phyloP scores from a whole-genome alignment of 2,797 vertebrate species.

The Mus caroli region DNA sequence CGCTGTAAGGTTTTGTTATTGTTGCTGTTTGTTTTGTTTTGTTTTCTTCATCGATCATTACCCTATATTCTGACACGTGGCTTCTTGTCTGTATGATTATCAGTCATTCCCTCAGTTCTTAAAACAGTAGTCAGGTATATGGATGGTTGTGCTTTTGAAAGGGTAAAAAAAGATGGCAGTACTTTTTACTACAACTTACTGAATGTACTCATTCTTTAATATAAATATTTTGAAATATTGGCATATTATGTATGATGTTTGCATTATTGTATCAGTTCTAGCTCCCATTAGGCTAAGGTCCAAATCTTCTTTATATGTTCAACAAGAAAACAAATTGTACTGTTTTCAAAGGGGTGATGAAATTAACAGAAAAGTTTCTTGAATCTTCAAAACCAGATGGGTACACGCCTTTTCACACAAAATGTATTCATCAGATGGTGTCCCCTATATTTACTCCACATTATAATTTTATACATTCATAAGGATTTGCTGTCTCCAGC shows the following conservation, averaged over 20 bases:
- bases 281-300: background rate
- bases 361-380: background rate
- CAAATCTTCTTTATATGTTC: background rate
- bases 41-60: rapidly evolving
- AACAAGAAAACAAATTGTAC: background rate
- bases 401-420: background rate
- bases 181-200: background rate
- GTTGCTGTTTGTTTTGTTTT: background rate
- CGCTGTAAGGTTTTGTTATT: background rate
- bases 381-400: background rate
- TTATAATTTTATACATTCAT: background rate
- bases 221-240: background rate
- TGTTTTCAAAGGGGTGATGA: background rate
- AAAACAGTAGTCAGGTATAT: background rate
- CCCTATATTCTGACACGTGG: background rate
- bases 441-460: background rate
- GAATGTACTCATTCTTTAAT: background rate
- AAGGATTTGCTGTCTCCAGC: background rate
- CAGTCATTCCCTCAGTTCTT: background rate
- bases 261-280: background rate
- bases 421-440: background rate
- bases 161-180: background rate
- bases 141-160: background rate
- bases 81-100: background rate
- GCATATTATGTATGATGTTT: background rate